Conservation (phyloP, 2,797 vertebrate species). For the Limnodromus scolopaceus region DNA sequence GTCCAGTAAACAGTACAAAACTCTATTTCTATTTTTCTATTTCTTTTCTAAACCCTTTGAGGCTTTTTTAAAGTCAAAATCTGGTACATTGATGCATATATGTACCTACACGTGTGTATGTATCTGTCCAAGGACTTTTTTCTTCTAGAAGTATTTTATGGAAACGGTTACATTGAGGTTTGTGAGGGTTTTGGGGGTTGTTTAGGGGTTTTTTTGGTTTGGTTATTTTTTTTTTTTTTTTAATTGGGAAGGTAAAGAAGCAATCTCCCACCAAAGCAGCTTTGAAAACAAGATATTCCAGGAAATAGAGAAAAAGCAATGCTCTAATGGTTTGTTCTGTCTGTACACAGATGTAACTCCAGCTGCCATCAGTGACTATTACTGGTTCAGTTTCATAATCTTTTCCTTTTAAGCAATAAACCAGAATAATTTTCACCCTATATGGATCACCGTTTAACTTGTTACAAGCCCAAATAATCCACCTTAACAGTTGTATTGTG, state of each 20-base stretch:
- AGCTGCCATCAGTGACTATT: neutral
- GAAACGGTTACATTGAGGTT: neutral
- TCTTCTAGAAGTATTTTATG: neutral
- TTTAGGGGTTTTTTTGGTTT: neutral
- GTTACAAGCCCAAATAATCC: neutral
- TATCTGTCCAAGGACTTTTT: neutral
- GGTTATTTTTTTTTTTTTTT: too few relatives aligned
- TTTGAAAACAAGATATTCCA: neutral
- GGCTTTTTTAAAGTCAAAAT: neutral
- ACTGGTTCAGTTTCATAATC: neutral
- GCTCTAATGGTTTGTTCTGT: neutral
- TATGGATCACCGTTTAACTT: neutral
- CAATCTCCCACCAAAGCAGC: neutral
- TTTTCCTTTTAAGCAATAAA: neutral
- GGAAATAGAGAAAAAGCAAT: neutral
- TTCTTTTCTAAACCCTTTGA: neutral
- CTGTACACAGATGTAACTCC: neutral
- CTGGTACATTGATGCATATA: neutral
- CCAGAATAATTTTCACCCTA: fast-evolving
- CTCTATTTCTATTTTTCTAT: neutral
- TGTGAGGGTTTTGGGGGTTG: neutral
- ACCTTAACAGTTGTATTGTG: neutral
- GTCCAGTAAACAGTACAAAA: neutral
- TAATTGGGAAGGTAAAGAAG: neutral
- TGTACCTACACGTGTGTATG: neutral